Percentiles rank a stretch among this genome's conserved stretches.
phyloP scores from a whole-genome alignment of 2,113 vertebrate genomes.

The Haemorhous mexicanus region DNA sequence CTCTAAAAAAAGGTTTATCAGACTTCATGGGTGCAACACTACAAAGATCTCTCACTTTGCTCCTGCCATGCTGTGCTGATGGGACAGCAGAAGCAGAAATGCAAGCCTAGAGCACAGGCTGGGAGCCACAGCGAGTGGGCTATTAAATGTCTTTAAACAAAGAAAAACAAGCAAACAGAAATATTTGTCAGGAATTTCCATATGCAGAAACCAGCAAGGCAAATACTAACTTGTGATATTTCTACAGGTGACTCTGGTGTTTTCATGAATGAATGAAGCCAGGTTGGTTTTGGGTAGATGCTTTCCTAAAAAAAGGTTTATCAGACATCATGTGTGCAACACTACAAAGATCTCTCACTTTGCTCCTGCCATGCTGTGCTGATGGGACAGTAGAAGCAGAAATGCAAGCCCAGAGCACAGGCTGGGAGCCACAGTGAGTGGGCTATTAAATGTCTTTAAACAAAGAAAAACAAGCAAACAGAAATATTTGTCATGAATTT shows the following conservation, averaged over 20 bases:
- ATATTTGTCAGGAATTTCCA: not conserved
- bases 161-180: not conserved
- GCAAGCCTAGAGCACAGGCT: too few relatives aligned
- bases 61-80: too few relatives aligned
- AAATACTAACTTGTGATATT: rapidly evolving
- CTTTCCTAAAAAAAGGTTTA: not conserved
- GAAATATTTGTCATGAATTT: too few relatives aligned
- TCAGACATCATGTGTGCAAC: rapidly evolving
- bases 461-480: too few relatives aligned
- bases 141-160: not conserved
- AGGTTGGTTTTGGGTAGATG: not conserved
- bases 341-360: not conserved
- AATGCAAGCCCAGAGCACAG: not conserved
- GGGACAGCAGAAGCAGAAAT: too few relatives aligned
- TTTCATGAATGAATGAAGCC: not conserved
- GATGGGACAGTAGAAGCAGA: not conserved
- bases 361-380: rapidly evolving
- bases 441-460: not conserved
- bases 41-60: too few relatives aligned
- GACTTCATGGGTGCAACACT: too few relatives aligned
- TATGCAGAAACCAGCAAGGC: rapidly evolving
- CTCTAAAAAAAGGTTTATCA: too few relatives aligned
- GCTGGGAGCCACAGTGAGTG: not conserved
- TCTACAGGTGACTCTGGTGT: not conserved
- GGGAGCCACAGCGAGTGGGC: too few relatives aligned